Conservation (phyloP, 2,113 vertebrate genomes). For the Pavo muticus region DNA sequence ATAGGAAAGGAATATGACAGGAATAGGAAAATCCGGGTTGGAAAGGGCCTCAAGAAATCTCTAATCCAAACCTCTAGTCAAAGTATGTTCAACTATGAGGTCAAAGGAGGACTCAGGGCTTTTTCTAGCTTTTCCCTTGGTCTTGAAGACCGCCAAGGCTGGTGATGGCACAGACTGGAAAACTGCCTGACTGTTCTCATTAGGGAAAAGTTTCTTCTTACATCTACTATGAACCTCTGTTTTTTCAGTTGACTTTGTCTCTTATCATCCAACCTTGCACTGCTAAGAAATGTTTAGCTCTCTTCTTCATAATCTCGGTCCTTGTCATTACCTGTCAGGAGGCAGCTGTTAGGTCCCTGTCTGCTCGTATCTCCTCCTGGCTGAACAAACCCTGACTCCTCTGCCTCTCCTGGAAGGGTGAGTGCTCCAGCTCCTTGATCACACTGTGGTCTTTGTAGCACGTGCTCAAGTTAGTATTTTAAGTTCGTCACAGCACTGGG, state of each 20-base stretch:
- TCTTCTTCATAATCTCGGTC: not conserved
- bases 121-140: not conserved
- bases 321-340: not conserved
- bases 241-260: not conserved
- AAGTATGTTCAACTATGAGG: not conserved
- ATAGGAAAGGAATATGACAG: not conserved
- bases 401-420: not conserved
- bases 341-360: not conserved
- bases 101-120: not conserved
- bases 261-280: not conserved
- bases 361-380: not conserved
- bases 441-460: not conserved
- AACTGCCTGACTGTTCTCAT: not conserved
- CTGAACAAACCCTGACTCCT: not conserved
- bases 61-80: not conserved
- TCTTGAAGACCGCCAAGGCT: not conserved
- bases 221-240: not conserved
- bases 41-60: not conserved
- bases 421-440: fast-evolving
- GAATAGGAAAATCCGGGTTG: not conserved
- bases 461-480: not conserved
- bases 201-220: not conserved
- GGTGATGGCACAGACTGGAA: not conserved
- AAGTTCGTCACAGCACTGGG: not conserved
- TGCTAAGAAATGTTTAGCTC: not conserved